Evolutionary conservation across 2,113 vertebrate genomes (phyloP).

Genomic region (Guaruba guarouba): DNA sequence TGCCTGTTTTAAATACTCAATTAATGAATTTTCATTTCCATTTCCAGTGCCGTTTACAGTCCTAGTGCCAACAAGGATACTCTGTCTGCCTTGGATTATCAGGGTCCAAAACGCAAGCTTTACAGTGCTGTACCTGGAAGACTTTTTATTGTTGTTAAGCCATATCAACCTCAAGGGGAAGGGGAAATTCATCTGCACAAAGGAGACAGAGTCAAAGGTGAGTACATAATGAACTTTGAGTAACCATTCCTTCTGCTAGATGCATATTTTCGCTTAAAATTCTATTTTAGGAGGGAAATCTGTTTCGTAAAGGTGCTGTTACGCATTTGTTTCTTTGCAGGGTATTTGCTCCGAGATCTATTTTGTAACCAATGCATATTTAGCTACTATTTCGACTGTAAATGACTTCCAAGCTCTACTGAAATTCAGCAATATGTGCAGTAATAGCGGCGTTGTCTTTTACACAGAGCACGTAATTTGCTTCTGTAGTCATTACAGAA

Average conservation of each 20-base stretch:
- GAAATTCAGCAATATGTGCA: background rate
- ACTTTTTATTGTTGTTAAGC: conserved; percentile 87
- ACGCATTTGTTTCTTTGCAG: background rate
- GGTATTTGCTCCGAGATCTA: background rate
- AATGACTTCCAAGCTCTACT: background rate
- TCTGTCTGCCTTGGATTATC: conserved; percentile 73
- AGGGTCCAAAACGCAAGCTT: conserved; percentile 87
- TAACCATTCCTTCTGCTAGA: background rate
- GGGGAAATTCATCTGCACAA: conserved; percentile 94
- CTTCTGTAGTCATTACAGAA: background rate
- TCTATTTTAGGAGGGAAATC: background rate
- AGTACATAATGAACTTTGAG: background rate
- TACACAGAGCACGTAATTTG: background rate
- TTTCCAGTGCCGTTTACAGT: conserved; percentile 69
- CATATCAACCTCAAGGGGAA: conserved; percentile 89
- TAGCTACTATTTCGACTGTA: background rate
- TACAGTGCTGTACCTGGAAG: conserved; percentile 94
- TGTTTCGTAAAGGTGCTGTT: background rate
- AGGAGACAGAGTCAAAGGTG: conserved; percentile 93
- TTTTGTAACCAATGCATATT: background rate
- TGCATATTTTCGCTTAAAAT: background rate
- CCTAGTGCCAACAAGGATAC: conserved; percentile 77
- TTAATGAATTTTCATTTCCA: background rate
- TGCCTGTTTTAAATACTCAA: background rate
- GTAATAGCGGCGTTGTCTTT: background rate